Evolutionary conservation across 2,797 vertebrate genomes (phyloP).

Genomic region (Propithecus deckenii): DNA sequence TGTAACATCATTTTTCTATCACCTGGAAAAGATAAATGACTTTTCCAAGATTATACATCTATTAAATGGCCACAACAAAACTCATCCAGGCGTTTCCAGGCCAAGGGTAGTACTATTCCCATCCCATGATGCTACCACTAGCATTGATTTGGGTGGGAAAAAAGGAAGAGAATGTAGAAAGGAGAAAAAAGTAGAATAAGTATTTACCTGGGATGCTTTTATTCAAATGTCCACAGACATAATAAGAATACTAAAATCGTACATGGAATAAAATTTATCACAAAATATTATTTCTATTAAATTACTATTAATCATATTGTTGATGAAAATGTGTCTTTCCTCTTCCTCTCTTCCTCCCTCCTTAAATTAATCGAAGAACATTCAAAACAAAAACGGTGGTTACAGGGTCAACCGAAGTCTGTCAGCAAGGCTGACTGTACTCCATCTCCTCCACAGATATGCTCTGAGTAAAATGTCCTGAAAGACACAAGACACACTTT

Average conservation of each 20-base stretch:
- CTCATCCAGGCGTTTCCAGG: neutral
- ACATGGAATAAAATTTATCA: constrained; percentile 15
- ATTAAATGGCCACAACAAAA: neutral
- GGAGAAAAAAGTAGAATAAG: neutral
- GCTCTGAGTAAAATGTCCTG: neutral
- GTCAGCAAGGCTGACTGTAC: neutral
- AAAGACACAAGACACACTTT: neutral
- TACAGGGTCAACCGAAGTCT: neutral
- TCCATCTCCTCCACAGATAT: neutral
- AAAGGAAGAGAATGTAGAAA: neutral
- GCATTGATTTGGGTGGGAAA: neutral
- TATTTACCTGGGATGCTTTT: neutral
- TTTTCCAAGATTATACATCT: neutral
- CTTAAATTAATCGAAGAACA: constrained; percentile 27
- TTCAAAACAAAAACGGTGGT: neutral
- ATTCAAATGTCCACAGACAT: neutral
- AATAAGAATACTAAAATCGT: neutral
- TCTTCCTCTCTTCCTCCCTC: neutral
- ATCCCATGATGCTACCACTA: neutral
- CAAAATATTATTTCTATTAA: neutral
- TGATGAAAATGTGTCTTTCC: neutral
- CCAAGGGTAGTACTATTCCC: neutral
- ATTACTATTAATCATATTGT: constrained; percentile 11
- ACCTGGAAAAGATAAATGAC: neutral
- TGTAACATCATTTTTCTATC: neutral